These are phyloP conservation scores for Lamellibrachia luymesi DNA, from an alignment of 1,140 invertebrate species.

Conservation along the genomic window DNA sequence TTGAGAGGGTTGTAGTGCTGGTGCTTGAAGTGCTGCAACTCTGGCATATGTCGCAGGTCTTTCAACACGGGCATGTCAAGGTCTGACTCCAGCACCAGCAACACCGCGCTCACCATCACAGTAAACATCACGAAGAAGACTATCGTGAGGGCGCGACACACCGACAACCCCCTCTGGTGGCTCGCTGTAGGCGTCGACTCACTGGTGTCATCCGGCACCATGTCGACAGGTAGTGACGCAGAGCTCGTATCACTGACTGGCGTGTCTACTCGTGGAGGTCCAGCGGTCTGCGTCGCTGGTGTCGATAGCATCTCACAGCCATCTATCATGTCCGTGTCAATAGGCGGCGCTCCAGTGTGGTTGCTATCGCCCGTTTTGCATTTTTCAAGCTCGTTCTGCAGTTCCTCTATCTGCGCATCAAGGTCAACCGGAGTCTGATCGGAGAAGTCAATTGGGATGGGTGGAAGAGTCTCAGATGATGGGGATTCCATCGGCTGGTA, in stretches of 20 bases:
- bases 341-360: not conserved
- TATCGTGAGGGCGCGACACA: conserved; percentile 14
- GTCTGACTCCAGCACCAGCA: conserved; percentile 18
- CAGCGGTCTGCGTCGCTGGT: not conserved
- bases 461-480: not conserved
- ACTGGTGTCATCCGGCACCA: not conserved
- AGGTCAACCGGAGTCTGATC: conserved; percentile 16
- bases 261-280: not conserved
- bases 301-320: too few relatives aligned
- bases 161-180: not conserved
- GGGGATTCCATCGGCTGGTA: conserved; percentile 13
- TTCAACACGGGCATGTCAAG: conserved; percentile 20
- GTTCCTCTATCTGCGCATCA: conserved; percentile 27
- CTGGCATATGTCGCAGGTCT: conserved; percentile 17
- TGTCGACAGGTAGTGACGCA: not conserved
- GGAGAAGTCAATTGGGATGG: conserved; percentile 14
- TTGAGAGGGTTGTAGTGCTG: conserved; percentile 24
- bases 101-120: conserved; percentile 13
- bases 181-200: not conserved
- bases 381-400: conserved; percentile 27
- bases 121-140: conserved; percentile 20
- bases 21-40: conserved; percentile 23
- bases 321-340: not conserved
- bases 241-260: not conserved
- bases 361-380: conserved; percentile 10